Base-by-base conservation (phyloP, 2,888 invertebrate species). In the Andrena bucephala region DNA sequence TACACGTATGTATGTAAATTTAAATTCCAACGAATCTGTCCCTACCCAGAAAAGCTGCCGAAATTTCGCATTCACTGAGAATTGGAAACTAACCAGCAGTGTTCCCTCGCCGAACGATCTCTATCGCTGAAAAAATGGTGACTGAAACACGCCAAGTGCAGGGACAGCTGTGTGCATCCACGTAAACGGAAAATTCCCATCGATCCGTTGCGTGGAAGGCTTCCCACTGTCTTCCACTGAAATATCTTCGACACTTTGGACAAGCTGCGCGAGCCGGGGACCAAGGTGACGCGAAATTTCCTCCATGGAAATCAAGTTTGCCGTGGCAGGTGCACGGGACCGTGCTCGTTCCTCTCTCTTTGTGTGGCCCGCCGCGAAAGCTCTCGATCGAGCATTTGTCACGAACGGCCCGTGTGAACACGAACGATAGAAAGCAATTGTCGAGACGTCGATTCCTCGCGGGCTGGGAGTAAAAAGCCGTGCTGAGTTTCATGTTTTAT, bases 281-380 rank as follows among this genome's bases (percentile, higher is more conserved):
- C 62, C 74, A 79, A 68, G 85, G 74, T 70, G 80, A 74, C 76
- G 54, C 63, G 71, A 81, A 85, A 87, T 87, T 87, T 87, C 81
- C 87, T 85, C 69, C 62, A 78, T 87, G 83, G 83, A 85, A 87
- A 87, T 86, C 85, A 86, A 86, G 67, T 83, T 85, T 70, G 52
- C 66, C 67, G 73, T 63, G 86, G 77, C 85, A 87, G 87, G 77
- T 84, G 77, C 59, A 69, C 24, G 54, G 48, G 54, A 60, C 54
- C 63, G 67, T 85, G 81, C 70, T 74, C 57, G 80, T 65, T 68
- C 57, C 57, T 57, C 24, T 48, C 48, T 60, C 73, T 75, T 70
- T 66, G 80, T 71, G 68, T 20, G 59, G 33, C 13, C 8, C 70
- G 63, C 33, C 72, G 57, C 66, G 79, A 62, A 76, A 84, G 63